Percentiles rank a stretch among this genome's conserved stretches.
Evolutionary conservation across 2,113 vertebrate species (phyloP).

Genomic region (Labeo rohita): DNA sequence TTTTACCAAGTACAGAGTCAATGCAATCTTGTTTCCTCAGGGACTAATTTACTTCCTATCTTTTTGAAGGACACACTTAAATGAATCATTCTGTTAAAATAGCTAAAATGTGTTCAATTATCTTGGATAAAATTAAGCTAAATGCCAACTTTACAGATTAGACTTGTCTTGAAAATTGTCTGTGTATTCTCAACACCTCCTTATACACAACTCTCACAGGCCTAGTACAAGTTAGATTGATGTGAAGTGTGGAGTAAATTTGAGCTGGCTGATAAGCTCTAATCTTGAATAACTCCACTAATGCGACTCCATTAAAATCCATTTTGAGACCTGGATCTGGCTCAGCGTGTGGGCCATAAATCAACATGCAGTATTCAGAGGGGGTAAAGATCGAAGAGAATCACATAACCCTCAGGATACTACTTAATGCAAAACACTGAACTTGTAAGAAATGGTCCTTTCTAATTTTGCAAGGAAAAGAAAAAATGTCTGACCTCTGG

Average conservation of each 20-base stretch:
- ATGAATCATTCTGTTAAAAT: neutral
- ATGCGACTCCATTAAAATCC: constrained; percentile 7
- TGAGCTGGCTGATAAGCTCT: neutral
- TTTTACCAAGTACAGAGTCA: neutral
- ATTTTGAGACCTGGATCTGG: neutral
- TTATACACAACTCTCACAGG: neutral
- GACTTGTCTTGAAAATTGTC: neutral
- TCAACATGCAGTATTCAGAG: neutral
- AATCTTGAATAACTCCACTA: constrained; percentile 18
- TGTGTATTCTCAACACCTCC: neutral
- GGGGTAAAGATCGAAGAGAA: neutral
- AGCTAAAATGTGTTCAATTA: neutral
- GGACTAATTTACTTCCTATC: neutral
- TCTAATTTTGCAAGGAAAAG: neutral
- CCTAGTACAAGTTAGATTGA: neutral
- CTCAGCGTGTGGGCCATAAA: neutral
- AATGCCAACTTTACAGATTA: neutral
- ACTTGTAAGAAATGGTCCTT: neutral
- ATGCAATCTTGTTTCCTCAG: constrained; percentile 4
- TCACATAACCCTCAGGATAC: neutral
- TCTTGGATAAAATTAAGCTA: neutral
- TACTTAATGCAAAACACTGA: neutral
- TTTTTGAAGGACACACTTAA: neutral
- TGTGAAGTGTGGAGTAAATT: neutral
- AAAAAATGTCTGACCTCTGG: neutral